These are phyloP conservation scores for Lepidurus packardi DNA, from an alignment of 1,140 invertebrate species.

Conservation along the genomic window DNA sequence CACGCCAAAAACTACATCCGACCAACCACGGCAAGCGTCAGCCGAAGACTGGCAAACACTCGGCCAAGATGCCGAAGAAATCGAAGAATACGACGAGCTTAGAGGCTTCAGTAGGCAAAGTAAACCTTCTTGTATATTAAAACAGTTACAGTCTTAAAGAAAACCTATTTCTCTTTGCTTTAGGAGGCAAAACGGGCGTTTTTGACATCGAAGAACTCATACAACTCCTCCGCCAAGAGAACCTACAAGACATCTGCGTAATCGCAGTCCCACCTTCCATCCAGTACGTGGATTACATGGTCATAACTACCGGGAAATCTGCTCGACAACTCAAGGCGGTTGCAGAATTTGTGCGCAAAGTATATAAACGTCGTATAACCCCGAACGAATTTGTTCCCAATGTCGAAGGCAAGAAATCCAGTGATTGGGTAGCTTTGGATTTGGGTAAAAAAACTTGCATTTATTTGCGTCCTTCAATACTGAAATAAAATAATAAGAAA, in stretches of 20 bases:
- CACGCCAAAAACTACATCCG: not conserved
- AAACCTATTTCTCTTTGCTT: conserved; percentile 40
- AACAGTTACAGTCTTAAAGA: conserved; percentile 27
- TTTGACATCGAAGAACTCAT: conserved; percentile 83
- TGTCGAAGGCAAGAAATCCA: conserved; percentile 67
- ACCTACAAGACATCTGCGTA: conserved; percentile 73
- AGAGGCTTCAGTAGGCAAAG: conserved; percentile 15
- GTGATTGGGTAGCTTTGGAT: conserved; percentile 84
- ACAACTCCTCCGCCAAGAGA: conserved; percentile 65
- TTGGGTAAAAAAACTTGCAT: conserved; percentile 55
- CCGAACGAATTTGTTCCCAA: conserved; percentile 59
- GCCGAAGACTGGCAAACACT: not conserved
- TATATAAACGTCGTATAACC: conserved; percentile 68
- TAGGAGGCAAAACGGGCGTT: conserved; percentile 71
- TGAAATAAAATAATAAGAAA: not conserved
- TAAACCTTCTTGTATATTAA: conserved; percentile 24
- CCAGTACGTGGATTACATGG: conserved; percentile 75
- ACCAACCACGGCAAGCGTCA: not conserved
- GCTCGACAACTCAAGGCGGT: conserved; percentile 67
- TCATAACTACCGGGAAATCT: conserved; percentile 64
- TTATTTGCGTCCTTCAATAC: not conserved
- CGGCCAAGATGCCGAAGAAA: not conserved
- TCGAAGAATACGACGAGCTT: conserved; percentile 23
- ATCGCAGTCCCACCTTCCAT: conserved; percentile 64
- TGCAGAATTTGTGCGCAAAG: conserved; percentile 65